phyloP scores from a whole-genome alignment of 2,888 invertebrate genomes.

The Zootermopsis nevadensis region DNA sequence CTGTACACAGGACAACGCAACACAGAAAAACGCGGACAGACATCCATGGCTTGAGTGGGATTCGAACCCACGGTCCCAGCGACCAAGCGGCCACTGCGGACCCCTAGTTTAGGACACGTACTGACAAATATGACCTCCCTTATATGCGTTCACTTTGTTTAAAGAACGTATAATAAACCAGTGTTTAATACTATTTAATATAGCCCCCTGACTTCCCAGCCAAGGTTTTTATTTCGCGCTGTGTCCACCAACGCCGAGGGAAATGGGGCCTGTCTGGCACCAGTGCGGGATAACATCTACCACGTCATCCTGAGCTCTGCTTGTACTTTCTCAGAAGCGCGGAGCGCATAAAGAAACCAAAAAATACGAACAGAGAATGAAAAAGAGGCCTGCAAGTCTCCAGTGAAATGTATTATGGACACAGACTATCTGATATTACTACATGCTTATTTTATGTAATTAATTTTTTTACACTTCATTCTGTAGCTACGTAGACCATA shows the following conservation, averaged over 20 bases:
- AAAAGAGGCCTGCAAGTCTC: background rate
- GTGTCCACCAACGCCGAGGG: background rate
- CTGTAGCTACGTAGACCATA: background rate
- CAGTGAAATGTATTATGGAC: background rate
- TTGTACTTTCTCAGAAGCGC: background rate
- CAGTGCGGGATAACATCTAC: background rate
- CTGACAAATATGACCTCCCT: too few species aligned
- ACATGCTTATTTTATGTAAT: background rate
- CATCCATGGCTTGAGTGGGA: too few species aligned
- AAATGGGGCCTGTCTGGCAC: background rate
- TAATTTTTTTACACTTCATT: conserved; percentile 4
- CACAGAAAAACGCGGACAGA: too few species aligned
- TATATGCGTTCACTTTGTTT: too few species aligned
- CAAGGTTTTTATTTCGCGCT: background rate
- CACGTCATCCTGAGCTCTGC: background rate
- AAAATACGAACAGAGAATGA: background rate
- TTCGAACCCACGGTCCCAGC: too few species aligned
- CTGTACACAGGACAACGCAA: too few species aligned
- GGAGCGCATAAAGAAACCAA: background rate
- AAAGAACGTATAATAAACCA: too few species aligned
- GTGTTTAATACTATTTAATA: too few species aligned
- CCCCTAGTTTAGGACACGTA: too few species aligned
- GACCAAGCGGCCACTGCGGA: too few species aligned
- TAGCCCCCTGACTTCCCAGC: too few species aligned
- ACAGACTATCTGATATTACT: background rate